phyloP scores from a whole-genome alignment of 1,140 invertebrate genomes.

The Caenorhabditis remanei region DNA sequence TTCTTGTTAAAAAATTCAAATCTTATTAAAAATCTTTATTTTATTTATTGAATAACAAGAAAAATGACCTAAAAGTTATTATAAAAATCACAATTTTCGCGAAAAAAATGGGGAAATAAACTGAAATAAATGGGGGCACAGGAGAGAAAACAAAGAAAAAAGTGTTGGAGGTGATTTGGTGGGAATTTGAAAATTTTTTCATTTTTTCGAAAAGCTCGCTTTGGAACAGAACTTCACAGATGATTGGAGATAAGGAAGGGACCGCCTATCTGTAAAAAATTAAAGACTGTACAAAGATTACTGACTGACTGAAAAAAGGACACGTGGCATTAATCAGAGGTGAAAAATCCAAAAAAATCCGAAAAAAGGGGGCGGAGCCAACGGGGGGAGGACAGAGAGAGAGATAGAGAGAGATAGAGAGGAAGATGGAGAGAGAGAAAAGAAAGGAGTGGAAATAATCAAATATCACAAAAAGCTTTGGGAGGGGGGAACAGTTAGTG shows the following conservation, averaged over 20 bases:
- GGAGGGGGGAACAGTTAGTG: background rate
- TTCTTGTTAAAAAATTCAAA: too few species aligned
- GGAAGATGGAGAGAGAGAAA: background rate
- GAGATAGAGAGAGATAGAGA: background rate
- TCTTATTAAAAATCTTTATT: background rate
- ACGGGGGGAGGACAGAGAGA: background rate
- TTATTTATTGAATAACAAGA: background rate
- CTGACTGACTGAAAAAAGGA: background rate
- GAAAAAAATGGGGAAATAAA: background rate
- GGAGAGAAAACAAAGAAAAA: background rate
- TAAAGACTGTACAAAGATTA: background rate
- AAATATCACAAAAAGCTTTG: constrained; percentile 39
- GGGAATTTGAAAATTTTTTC: background rate
- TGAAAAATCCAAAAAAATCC: background rate
- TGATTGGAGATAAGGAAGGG: constrained; percentile 4
- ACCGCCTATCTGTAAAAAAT: constrained; percentile 45
- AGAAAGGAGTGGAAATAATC: constrained; percentile 1
- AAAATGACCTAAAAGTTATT: constrained; percentile 4
- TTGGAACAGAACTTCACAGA: constrained; percentile 44
- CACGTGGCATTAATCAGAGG: too few species aligned
- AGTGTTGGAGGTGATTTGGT: background rate
- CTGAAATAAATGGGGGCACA: background rate
- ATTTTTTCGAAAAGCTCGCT: constrained; percentile 10
- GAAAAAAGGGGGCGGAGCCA: background rate
- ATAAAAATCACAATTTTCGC: background rate